phyloP scores from a whole-genome alignment of 2,888 invertebrate species.

The Heliconius erato region DNA sequence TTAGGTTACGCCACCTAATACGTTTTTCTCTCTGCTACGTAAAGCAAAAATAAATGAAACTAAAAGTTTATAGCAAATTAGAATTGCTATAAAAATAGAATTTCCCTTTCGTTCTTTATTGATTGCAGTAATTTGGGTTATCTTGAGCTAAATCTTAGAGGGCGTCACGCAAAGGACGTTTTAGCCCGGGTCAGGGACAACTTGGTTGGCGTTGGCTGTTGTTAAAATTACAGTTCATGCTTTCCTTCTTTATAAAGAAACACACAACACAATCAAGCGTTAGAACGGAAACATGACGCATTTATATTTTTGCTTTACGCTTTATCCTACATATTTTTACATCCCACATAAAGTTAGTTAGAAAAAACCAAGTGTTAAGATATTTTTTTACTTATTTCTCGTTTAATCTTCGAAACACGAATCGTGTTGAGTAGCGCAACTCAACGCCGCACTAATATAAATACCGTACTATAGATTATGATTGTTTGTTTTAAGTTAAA shows the following conservation, averaged over 20 bases:
- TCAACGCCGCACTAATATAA: neutral
- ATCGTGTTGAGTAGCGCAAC: neutral
- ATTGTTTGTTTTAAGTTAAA: neutral
- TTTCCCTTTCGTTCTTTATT: conserved; percentile 5
- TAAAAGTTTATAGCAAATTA: neutral
- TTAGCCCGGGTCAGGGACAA: conserved; percentile 29
- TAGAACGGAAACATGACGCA: neutral
- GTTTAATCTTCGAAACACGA: neutral
- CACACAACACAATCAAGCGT: neutral
- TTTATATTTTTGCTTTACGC: too few species aligned
- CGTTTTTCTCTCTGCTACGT: neutral
- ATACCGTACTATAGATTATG: neutral
- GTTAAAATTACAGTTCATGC: neutral
- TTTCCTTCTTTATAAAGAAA: neutral
- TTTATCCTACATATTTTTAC: too few species aligned
- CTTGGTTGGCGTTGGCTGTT: neutral
- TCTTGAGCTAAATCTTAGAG: conserved; percentile 28
- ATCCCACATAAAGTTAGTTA: neutral
- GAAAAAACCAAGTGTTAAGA: neutral
- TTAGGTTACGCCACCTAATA: neutral
- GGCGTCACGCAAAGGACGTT: conserved; percentile 27
- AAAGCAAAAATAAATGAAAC: neutral
- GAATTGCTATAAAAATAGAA: neutral
- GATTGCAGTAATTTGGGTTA: conserved; percentile 21
- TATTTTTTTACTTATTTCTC: neutral